Evolutionary conservation across 2,797 vertebrate genomes (phyloP), one percentile per base, ranked within the genome.

Genomic region (Orientallactaga sibirica): DNA sequence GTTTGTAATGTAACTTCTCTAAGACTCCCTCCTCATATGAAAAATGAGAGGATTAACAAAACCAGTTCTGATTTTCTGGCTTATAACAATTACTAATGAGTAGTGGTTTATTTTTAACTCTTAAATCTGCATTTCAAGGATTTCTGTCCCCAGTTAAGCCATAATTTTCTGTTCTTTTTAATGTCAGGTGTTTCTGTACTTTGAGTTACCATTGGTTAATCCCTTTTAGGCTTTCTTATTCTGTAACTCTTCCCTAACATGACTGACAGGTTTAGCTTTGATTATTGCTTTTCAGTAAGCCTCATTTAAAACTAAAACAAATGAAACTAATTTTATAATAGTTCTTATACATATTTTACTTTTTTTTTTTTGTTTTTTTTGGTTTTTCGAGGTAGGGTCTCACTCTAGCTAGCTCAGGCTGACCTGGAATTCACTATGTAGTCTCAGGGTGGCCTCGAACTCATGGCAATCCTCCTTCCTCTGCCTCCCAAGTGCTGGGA

Each of bases 81-180:
- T 77, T 90, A 80, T 86, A 92, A 85, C 90, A 33, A 43, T 81
- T 85, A 70, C 27, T 85, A 43, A 81, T 62, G 55, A 93, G 22
- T 86, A 66, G 9, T 52, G n/a, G 27, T 79, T 95, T 95, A 62
- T 79, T 93, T 95, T 94, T 79, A 89, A 66, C 15, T 84, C 71
- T 88, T 61, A 7, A 29, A 62, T 84, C 25, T 87, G 22, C 37
- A 48, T 91, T 91, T 93, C 62, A 41, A 81, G n/a, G 88, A 88
- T 90, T 75, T 96, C 24, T 93, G 6, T 73, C 84, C 27, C 16
- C 22, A 16, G 55, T 16, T 16, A 16, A 14, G 55, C 14, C 55
- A 58, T 58, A 58, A 58, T 14, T 66, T 66, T 33, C 92, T 77
- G 52, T 22, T 77, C 37, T 85, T 85, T 0, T 48, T 85, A 41